Conservation (phyloP, 2,797 vertebrate genomes). For the Simalia tracyae region DNA sequence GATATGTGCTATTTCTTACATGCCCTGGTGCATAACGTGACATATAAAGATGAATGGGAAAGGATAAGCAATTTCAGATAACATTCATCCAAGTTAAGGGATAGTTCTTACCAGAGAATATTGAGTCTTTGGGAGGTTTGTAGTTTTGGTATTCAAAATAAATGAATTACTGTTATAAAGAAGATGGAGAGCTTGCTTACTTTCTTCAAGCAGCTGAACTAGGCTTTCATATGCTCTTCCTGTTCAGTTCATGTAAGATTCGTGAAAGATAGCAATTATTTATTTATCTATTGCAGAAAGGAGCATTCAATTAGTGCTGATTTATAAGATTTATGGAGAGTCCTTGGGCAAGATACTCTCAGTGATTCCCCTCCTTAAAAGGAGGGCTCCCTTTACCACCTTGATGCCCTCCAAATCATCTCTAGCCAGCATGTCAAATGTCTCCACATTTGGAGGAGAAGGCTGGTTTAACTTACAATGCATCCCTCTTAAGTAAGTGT, state of each 20-base stretch:
- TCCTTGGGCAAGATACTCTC: neutral
- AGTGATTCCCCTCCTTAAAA: neutral
- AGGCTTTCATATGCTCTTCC: neutral
- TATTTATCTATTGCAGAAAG: neutral
- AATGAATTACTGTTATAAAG: neutral
- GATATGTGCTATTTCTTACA: neutral
- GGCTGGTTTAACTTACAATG: neutral
- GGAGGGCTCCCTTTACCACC: neutral
- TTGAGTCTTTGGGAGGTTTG: neutral
- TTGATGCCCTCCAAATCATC: neutral
- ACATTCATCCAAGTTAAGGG: neutral
- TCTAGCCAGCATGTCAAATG: neutral
- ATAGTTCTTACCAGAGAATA: slow-evolving; percentile 8
- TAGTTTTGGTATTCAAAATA: neutral
- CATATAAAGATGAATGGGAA: slow-evolving; percentile 37
- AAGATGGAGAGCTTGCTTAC: neutral
- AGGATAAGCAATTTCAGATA: slow-evolving; percentile 13
- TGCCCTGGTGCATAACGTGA: neutral
- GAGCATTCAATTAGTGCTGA: neutral
- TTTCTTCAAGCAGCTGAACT: neutral
- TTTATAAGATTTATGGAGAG: neutral
- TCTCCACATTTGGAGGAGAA: neutral
- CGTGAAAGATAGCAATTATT: neutral
- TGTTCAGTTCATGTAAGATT: neutral
- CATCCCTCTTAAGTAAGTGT: neutral